Conservation (phyloP, 2,888 invertebrate species). For the Amblyjoppa fuscipennis region DNA sequence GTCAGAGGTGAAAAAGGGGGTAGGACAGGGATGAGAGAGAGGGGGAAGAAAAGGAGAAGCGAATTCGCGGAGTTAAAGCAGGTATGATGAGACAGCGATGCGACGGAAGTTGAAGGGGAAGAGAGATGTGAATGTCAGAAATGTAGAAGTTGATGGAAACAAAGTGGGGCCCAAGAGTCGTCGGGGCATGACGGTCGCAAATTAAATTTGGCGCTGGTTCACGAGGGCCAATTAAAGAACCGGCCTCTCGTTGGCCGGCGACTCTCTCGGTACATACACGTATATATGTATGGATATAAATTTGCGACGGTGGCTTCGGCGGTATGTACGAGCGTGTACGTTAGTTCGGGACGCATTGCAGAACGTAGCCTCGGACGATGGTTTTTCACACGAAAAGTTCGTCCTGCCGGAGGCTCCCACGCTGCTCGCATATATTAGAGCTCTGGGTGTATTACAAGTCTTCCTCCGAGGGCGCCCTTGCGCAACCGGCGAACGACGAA, state of each 20-base stretch:
- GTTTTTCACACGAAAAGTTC: too few relatives aligned
- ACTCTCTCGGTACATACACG: too few relatives aligned
- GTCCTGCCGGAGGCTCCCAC: too few relatives aligned
- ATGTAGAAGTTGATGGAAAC: constrained; percentile 18
- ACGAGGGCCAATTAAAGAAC: constrained; percentile 48
- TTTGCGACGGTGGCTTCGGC: too few relatives aligned
- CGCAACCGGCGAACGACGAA: too few relatives aligned
- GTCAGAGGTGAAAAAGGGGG: not conserved
- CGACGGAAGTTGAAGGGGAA: not conserved
- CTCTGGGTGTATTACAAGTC: too few relatives aligned
- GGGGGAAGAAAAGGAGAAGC: not conserved
- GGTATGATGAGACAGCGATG: not conserved
- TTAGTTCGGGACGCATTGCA: too few relatives aligned
- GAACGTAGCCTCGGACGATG: too few relatives aligned
- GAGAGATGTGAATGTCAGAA: not conserved
- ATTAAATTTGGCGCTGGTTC: constrained; percentile 42
- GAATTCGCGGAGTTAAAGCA: not conserved
- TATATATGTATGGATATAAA: too few relatives aligned
- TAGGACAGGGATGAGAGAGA: not conserved
- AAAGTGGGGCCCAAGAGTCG: constrained; percentile 5
- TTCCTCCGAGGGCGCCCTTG: too few relatives aligned
- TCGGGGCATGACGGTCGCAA: constrained; percentile 16
- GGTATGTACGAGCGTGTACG: too few relatives aligned
- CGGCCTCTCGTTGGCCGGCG: constrained; percentile 15
- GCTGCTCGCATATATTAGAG: too few relatives aligned